Base-by-base conservation (phyloP, 1,140 invertebrate genomes). In the Drosophila nasuta region DNA sequence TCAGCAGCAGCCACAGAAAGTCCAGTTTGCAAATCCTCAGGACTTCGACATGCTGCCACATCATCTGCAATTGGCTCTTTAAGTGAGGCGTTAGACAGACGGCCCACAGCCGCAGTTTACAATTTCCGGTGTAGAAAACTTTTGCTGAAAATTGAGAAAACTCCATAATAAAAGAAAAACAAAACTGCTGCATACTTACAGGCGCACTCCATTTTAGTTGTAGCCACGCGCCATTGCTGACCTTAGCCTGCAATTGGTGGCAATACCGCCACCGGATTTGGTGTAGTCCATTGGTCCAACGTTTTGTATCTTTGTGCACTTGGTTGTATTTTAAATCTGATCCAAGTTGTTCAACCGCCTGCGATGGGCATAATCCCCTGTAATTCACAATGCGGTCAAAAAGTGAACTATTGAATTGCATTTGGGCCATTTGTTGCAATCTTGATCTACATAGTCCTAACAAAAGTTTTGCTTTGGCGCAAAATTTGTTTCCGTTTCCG, bases 221-320 rank as follows among this genome's bases (percentile, higher is more conserved):
- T 15, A 43, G 64, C 63, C 56, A 67, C 68, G 82, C 79, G 66
- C 62, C 73, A 80, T 54, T 72, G 75, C 41, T 64, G 77, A 79
- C 85, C 85, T 77, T 85, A 89, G 64, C 77, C 76, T 83, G 78
- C 78, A 88, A 88, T 88, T 88, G n/a, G n/a, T n/a, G n/a, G n/a
- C n/a, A n/a, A n/a, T 8, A 8, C 10, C 28, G 11, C 13, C 5
- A 76, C 76, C 71, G 35, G 20, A 20, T 67, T 82, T 64, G 35
- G 48, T 63, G 48, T 65, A 41, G 30, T n/a, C 20, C 3, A 20
- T 20, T 20, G 3, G 1, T n/a, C 6, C 10, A 33, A 33, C 11
- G 41, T 15, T 11, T 15, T 20, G 52, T 17, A 51, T 54, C 59
- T 73, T 79, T 86, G 20, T 0, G 20, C 25, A 33, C 28, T 52